Evolutionary conservation across 2,797 vertebrate species (phyloP), one percentile per base, ranked within the genome.

Genomic region (Carapus acus): DNA sequence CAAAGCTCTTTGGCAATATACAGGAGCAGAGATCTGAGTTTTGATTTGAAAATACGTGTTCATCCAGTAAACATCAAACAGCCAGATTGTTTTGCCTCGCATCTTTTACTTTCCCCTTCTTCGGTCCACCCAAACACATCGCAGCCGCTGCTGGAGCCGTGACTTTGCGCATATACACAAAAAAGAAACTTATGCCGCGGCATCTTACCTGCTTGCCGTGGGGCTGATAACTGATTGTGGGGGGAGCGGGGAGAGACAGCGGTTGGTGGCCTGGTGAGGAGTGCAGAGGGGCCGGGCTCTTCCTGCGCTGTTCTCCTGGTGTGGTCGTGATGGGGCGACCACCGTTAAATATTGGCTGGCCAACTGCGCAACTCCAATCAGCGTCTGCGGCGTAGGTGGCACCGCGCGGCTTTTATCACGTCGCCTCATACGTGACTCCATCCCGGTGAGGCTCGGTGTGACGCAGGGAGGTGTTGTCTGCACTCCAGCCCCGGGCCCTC

Each of bases 341-440:
- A 76, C 60, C 65, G 73, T 83, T 86, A 86, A 85, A 88, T 87
- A 83, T 82, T 62, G 54, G 69, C 71, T 54, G 81, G 76, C 9
- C 70, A 66, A 83, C 78, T 83, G 81, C 84, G 78, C 73, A 83
- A 81, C 65, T 81, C 87, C 88, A 89, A 90, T 90, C 86, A 88
- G 84, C 72, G 69, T 49, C 76, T 65, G 66, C 66, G 69, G 80
- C 84, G 84, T 87, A 83, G 85, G 85, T 81, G 85, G 83, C 56
- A 67, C 61, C 77, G 68, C 70, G 56, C 58, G 48, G 69, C 78
- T 77, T 76, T 64, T 73, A 69, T 76, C 64, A 73, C 71, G 68
- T 52, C 60, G 67, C 59, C 64, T 46, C 49, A 63, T 79, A 58
- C 49, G 52, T 59, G 59, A 58, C 54, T 58, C 60, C 54, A 54